Base-by-base conservation (phyloP, 2,888 invertebrate genomes). In the Lycia hirtaria region DNA sequence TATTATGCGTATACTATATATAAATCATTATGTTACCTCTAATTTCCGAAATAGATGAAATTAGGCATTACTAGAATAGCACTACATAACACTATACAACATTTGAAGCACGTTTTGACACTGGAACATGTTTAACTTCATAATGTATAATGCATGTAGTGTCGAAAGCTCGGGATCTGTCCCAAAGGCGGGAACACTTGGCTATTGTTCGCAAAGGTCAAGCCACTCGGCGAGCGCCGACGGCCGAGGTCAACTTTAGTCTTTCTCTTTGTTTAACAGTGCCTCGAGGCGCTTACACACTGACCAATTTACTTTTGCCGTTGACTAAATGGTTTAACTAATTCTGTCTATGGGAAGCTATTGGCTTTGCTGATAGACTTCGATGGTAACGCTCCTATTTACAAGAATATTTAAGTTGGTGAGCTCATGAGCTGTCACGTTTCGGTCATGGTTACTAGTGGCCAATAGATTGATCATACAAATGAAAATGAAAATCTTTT, bases 161-260 rank as follows among this genome's bases (percentile, higher is more conserved):
- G 81, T 80, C 73, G 81, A 85, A 86, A 86, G 85, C 81, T 75
- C 73, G 22, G 64, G 67, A 66, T 73, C 71, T 67, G 68, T 72
- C 75, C 66, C 30, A 22, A 56, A 52, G 57, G 52, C 52, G 52
- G 72, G 77, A 80, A 83, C 77, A 78, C 79, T 24, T 63, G 26
- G 49, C 80, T 71, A 83, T 85, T 85, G 85, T 85, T 84, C 74
- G 62, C 67, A 77, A 82, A 83, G 83, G 83, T 83, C 83, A 83
- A 73, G 79, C 64, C 69, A 69, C 41, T 26, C 26, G 61, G 58
- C 57, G 63, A 60, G 63, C 64, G 70, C 62, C 67, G 68, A 55
- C 71, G 65, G 56, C 50, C 77, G 82, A 76, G 81, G 83, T 81
- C 77, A n/a, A 56, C 62, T 64, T 67, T 67, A 63, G 69, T 77